These are phyloP conservation scores for Synanthedon tipuliformis DNA, from an alignment of 2,888 invertebrate species.

Conservation along the genomic window DNA sequence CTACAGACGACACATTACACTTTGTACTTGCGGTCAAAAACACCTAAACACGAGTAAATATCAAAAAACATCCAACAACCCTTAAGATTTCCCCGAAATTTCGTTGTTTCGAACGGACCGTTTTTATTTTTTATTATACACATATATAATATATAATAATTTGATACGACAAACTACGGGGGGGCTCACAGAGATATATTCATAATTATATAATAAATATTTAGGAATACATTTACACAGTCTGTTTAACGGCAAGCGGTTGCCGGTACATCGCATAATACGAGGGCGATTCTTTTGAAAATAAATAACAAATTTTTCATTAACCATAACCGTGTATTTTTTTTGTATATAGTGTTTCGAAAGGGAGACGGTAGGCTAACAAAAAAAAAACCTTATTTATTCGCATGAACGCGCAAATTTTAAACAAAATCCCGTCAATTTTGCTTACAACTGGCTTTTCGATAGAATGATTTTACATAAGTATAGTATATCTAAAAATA, in stretches of 20 bases:
- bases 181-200: constrained; percentile 32
- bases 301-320: too few species aligned
- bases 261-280: constrained; percentile 25
- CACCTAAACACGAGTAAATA: constrained; percentile 46
- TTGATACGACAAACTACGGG: constrained; percentile 33
- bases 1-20: constrained; percentile 31
- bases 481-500: too few species aligned
- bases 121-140: constrained; percentile 10
- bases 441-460: too few species aligned
- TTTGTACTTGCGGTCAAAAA: constrained; percentile 60
- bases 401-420: too few species aligned
- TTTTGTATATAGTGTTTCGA: too few species aligned
- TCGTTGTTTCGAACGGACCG: constrained; percentile 65
- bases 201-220: constrained; percentile 33
- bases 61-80: constrained; percentile 57
- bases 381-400: too few species aligned
- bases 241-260: constrained; percentile 44
- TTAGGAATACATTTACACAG: constrained; percentile 54
- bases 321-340: too few species aligned
- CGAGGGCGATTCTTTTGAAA: too few species aligned
- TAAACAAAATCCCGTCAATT: too few species aligned
- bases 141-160: too few species aligned
- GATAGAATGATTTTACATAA: too few species aligned
- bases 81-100: constrained; percentile 46
- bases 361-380: too few species aligned